Evolutionary conservation across 1,140 invertebrate species (phyloP).

Genomic region (Leptinotarsa lineolata): DNA sequence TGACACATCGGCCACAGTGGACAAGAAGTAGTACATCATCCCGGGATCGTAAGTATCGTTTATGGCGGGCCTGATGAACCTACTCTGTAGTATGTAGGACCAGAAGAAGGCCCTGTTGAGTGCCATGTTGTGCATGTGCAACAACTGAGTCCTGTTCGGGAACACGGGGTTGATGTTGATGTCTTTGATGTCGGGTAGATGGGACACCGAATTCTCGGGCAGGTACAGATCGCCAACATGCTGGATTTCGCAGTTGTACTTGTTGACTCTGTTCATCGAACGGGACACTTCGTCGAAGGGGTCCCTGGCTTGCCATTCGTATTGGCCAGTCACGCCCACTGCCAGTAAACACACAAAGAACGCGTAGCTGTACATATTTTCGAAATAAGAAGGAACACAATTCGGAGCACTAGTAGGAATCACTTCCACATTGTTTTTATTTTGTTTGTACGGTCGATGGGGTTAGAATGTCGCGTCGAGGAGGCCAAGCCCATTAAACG

Average conservation of each 20-base stretch:
- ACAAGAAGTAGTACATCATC: conserved; percentile 98
- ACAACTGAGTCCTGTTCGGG: conserved; percentile 88
- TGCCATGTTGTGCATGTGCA: conserved; percentile 96
- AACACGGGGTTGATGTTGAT: conserved; percentile 94
- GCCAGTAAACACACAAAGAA: conserved; percentile 35
- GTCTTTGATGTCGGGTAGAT: conserved; percentile 92
- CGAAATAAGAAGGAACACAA: not conserved
- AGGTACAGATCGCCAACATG: conserved; percentile 84
- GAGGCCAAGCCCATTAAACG: not conserved
- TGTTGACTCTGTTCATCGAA: conserved; percentile 77
- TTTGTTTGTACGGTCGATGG: not conserved
- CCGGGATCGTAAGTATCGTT: conserved; percentile 94
- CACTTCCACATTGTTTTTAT: not conserved
- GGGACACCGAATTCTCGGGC: conserved; percentile 81
- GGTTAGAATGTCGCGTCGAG: conserved; percentile 1
- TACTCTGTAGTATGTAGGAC: conserved; percentile 92
- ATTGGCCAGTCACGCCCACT: conserved; percentile 77
- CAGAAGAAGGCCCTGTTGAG: conserved; percentile 93
- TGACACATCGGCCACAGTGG: conserved; percentile 92
- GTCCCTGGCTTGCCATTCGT: conserved; percentile 87
- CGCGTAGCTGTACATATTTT: not conserved
- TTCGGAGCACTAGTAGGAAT: not conserved
- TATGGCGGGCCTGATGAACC: conserved; percentile 85
- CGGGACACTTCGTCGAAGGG: conserved; percentile 84
- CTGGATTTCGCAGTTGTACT: conserved; percentile 87